Percentiles rank a stretch among this genome's conserved stretches.
Conservation (phyloP, 1,140 invertebrate genomes). For the Cryptotermes secundus region DNA sequence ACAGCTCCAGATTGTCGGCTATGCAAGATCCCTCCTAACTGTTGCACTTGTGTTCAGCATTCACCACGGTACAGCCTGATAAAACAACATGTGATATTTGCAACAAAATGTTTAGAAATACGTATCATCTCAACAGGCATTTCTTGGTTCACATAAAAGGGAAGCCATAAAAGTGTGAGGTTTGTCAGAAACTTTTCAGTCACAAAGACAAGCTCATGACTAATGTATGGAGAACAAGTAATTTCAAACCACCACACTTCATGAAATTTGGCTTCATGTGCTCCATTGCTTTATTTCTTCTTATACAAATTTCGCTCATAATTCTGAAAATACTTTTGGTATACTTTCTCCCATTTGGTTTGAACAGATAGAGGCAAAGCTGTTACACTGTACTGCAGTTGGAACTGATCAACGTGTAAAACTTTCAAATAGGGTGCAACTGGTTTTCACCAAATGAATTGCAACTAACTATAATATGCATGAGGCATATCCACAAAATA, state of each 20-base stretch:
- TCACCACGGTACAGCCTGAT: not conserved
- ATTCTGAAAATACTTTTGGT: too few relatives aligned
- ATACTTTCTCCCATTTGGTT: too few relatives aligned
- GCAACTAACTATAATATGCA: too few relatives aligned
- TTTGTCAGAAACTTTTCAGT: not conserved
- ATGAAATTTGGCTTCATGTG: not conserved
- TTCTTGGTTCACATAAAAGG: not conserved
- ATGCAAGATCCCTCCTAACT: not conserved
- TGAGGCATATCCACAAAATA: too few relatives aligned
- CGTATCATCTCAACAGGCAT: not conserved
- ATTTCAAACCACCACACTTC: not conserved
- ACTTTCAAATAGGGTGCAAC: too few relatives aligned
- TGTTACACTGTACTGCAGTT: too few relatives aligned
- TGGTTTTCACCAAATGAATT: too few relatives aligned
- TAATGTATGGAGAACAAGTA: not conserved
- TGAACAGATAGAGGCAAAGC: too few relatives aligned
- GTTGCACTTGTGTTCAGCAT: not conserved
- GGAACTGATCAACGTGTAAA: too few relatives aligned
- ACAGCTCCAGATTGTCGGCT: not conserved
- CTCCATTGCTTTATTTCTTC: not conserved
- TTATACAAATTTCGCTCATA: not conserved
- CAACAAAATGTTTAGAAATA: not conserved
- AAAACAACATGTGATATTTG: not conserved
- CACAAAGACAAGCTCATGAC: not conserved
- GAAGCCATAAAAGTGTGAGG: not conserved